A percentile compares a stretch with the other conserved stretches of the same genome.
Evolutionary conservation across 2,888 invertebrate species (phyloP).

Genomic region (Dugesia japonica): DNA sequence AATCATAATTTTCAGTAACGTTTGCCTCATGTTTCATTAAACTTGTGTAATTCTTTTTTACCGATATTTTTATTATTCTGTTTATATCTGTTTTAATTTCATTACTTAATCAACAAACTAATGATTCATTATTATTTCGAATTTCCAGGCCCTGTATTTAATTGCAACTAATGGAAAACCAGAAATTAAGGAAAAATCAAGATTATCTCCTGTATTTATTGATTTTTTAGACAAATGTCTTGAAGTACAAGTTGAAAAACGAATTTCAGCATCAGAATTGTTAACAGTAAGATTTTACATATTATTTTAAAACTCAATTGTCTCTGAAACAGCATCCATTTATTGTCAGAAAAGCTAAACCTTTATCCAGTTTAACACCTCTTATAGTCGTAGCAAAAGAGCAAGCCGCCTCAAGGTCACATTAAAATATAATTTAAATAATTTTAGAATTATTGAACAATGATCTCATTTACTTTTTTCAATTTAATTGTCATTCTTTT

Average conservation of each 20-base stretch:
- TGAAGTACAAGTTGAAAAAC: constrained; percentile 72
- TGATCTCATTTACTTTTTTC: constrained; percentile 14
- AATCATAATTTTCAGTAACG: too few species aligned
- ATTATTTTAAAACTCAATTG: neutral
- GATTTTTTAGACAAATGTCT: constrained; percentile 65
- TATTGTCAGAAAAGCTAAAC: constrained; percentile 59
- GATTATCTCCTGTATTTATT: constrained; percentile 58
- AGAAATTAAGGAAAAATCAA: constrained; percentile 66
- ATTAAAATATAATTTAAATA: neutral
- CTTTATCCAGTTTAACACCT: constrained; percentile 65
- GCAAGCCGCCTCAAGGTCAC: constrained; percentile 23
- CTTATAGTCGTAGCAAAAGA: constrained; percentile 77
- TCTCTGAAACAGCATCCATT: constrained; percentile 58
- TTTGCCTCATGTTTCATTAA: too few species aligned
- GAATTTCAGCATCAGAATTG: constrained; percentile 75
- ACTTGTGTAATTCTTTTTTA: too few species aligned
- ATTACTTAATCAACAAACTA: too few species aligned
- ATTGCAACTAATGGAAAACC: constrained; percentile 89
- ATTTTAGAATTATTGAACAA: constrained; percentile 7
- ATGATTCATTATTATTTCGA: too few species aligned
- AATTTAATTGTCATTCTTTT: neutral
- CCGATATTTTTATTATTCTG: too few species aligned
- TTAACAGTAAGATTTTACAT: constrained; percentile 47
- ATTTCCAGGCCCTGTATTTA: constrained; percentile 59
- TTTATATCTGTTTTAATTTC: too few species aligned